Evolutionary conservation across 2,888 invertebrate genomes (phyloP).

Genomic region (Patella pellucida): DNA sequence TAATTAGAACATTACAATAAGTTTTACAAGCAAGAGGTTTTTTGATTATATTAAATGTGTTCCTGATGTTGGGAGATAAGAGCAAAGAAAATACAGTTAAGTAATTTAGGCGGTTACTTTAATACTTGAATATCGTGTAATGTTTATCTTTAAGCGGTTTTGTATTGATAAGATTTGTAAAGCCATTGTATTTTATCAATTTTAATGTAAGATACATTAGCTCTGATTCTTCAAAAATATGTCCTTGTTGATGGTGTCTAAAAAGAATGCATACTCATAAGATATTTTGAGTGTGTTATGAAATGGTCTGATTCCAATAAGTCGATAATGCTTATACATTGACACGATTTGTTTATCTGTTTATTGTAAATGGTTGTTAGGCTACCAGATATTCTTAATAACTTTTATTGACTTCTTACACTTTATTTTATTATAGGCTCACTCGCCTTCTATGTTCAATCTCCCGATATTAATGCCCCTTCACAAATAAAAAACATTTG

Average conservation of each 20-base stretch:
- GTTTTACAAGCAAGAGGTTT: too few relatives aligned
- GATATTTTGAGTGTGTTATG: neutral
- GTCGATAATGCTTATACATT: slow-evolving; percentile 8
- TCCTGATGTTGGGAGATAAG: too few relatives aligned
- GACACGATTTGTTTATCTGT: slow-evolving; percentile 2
- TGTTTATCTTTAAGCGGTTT: slow-evolving; percentile 5
- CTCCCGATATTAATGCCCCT: too few relatives aligned
- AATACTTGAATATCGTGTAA: neutral
- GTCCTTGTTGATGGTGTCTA: neutral
- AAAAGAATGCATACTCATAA: neutral
- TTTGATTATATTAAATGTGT: too few relatives aligned
- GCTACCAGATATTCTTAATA: slow-evolving; percentile 7
- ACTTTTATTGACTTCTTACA: slow-evolving; percentile 10
- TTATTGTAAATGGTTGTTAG: slow-evolving; percentile 9
- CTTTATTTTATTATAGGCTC: slow-evolving; percentile 2
- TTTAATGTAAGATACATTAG: neutral
- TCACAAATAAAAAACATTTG: too few relatives aligned
- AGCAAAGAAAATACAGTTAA: neutral
- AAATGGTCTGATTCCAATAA: neutral
- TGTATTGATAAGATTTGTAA: neutral
- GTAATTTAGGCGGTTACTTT: neutral
- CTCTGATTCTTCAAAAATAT: too few relatives aligned
- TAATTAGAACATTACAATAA: too few relatives aligned
- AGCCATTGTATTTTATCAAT: slow-evolving; percentile 2
- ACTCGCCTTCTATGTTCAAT: too few relatives aligned